Conservation (phyloP, 2,888 invertebrate species). For the Erebia aethiops region DNA sequence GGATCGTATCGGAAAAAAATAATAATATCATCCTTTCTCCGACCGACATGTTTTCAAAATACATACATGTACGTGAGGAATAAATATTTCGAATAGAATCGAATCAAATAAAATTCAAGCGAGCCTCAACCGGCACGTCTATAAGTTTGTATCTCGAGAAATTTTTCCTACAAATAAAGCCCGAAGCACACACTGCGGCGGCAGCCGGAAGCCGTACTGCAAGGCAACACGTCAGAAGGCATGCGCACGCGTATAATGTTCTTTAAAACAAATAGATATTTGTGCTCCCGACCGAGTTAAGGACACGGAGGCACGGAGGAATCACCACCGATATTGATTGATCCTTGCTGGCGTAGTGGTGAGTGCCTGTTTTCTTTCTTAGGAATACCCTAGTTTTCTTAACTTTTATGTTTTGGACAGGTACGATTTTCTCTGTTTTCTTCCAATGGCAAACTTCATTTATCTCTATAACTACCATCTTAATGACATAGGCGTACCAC, state of each 20-base stretch:
- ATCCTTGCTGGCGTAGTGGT: no score
- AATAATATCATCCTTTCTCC: slow-evolving; percentile 19
- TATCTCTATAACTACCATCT: no score
- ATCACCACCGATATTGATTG: no score
- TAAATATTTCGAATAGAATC: slow-evolving; percentile 22
- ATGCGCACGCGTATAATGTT: not conserved
- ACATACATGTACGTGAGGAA: slow-evolving; percentile 21
- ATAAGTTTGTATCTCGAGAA: slow-evolving; percentile 14
- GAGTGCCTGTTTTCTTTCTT: no score
- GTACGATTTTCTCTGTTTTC: no score
- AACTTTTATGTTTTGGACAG: no score
- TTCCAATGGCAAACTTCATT: no score
- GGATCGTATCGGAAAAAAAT: slow-evolving; percentile 19
- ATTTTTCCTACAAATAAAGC: slow-evolving; percentile 21
- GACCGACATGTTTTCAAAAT: slow-evolving; percentile 24
- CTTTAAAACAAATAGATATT: not conserved
- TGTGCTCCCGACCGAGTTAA: no score
- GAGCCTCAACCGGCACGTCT: slow-evolving; percentile 14
- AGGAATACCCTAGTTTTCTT: no score
- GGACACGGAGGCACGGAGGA: no score
- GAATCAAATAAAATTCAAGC: slow-evolving; percentile 29
- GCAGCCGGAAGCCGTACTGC: not conserved
- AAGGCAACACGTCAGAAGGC: not conserved
- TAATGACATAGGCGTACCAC: no score
- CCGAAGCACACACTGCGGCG: not conserved